Evolutionary conservation across 2,797 vertebrate genomes (phyloP), one percentile per base, ranked within the genome.

Genomic region (Pagetopsis macropterus): DNA sequence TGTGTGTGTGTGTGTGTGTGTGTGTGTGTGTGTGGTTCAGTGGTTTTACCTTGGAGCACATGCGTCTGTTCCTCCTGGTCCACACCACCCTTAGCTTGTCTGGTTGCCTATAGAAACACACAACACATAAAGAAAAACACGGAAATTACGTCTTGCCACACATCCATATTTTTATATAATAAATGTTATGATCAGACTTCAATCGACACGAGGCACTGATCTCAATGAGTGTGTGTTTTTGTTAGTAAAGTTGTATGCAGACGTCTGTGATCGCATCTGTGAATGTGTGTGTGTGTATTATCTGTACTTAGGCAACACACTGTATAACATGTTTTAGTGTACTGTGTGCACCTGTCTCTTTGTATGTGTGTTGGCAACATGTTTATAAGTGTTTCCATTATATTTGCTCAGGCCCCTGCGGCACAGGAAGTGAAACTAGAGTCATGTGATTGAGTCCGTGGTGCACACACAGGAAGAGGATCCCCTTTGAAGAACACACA

Each of bases 11-110:
- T 51, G 17, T 56, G 12, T 55, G 5, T 27, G 23, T 27, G 23
- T 27, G 23, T 27, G 41, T 6, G 21, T 11, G 19, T 57, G 17
- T 37, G 27, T 55, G 23, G n/a, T 37, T 33, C 21, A 17, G 69
- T 44, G 49, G 54, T 45, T 79, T 84, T 71, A 98, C 97, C 96
- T 98, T 98, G 65, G 97, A 96, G 82, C 96, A 96, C 91, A 96
- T 94, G 19, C 97, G 95, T 37, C 96, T 92, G 92, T 96, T 97
- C 79, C 97, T 93, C 66, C 97, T 93, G 62, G 96, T 97, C 97
- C 96, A 98, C 44, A 98, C 96, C 79, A 98, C 95, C 71, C 96
- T 93, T 75, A 98, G 87, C 86, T 98, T 98, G 92, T 98, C 96
- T 3, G 97, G 97, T 85, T 98, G 96, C 97, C 97, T 98, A 40